A percentile compares a stretch with the other conserved stretches of the same genome.
Evolutionary conservation across 2,113 vertebrate genomes (phyloP).

Genomic region (Pimephales promelas): DNA sequence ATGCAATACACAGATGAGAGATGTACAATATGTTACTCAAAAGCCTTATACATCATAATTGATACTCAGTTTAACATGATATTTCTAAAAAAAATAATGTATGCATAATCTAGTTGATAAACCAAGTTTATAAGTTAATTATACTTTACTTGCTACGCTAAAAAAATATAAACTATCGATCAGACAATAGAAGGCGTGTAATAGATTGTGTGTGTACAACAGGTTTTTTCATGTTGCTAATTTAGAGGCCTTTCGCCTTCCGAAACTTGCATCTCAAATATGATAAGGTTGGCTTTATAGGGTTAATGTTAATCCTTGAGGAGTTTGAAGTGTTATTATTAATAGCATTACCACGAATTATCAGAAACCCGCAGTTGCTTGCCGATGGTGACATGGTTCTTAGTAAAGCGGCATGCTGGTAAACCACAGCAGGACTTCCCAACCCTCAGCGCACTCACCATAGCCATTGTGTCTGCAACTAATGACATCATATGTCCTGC

Average conservation of each 20-base stretch:
- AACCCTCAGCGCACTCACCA: constrained; percentile 56
- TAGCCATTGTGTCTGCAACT: constrained; percentile 52
- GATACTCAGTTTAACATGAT: too few species aligned
- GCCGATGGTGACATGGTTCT: constrained; percentile 44
- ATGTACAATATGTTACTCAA: too few species aligned
- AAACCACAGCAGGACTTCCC: constrained; percentile 60
- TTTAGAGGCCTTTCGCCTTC: too few species aligned
- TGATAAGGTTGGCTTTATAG: not conserved
- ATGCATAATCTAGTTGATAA: too few species aligned
- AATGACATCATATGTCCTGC: constrained; percentile 20
- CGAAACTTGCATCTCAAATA: not conserved
- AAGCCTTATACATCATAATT: too few species aligned
- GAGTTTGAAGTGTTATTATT: constrained; percentile 8
- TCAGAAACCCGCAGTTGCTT: not conserved
- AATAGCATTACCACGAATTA: not conserved
- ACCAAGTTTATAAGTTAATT: too few species aligned
- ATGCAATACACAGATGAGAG: too few species aligned
- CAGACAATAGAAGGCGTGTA: not conserved
- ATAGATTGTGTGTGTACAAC: not conserved
- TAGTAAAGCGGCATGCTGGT: constrained; percentile 42
- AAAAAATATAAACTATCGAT: not conserved
- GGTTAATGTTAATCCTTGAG: not conserved
- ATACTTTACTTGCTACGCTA: too few species aligned
- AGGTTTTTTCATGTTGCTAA: not conserved
- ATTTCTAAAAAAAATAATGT: too few species aligned